Conservation (phyloP, 1,140 invertebrate species). For the Macrocentrus cingulum region DNA sequence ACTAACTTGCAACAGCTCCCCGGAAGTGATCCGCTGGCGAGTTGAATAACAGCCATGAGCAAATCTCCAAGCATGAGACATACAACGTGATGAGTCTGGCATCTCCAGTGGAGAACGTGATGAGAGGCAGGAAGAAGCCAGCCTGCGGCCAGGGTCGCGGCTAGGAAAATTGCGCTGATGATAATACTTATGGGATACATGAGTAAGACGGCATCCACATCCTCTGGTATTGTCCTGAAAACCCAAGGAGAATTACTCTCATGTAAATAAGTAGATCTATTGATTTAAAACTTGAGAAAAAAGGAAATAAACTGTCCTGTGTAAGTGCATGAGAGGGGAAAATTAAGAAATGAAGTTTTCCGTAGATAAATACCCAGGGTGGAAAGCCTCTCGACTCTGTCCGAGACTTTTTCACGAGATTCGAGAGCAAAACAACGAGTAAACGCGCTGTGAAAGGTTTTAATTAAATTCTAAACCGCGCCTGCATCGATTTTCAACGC, state of each 20-base stretch:
- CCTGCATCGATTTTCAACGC: slow-evolving; percentile 2
- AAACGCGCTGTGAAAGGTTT: not conserved
- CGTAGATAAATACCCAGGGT: no score
- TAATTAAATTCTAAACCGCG: slow-evolving; percentile 17
- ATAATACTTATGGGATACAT: slow-evolving; percentile 75
- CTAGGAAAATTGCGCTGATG: slow-evolving; percentile 75
- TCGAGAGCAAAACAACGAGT: no score
- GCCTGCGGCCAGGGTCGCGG: slow-evolving; percentile 73
- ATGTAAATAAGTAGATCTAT: no score
- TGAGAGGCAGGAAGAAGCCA: slow-evolving; percentile 76
- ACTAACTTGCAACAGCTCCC: slow-evolving; percentile 64
- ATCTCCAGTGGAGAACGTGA: slow-evolving; percentile 82
- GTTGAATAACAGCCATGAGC: slow-evolving; percentile 73
- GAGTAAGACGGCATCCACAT: slow-evolving; percentile 63
- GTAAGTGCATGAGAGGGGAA: no score
- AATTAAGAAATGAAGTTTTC: no score
- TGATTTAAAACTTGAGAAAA: no score
- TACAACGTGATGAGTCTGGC: slow-evolving; percentile 79
- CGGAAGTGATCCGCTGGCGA: slow-evolving; percentile 62
- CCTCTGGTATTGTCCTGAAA: slow-evolving; percentile 40
- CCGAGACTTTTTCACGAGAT: no score
- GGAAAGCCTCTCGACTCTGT: no score
- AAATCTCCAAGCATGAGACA: slow-evolving; percentile 77
- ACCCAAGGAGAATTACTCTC: no score
- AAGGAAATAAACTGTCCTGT: no score